Percentiles rank a stretch among this genome's conserved stretches.
Evolutionary conservation across 23 tunicate genomes (phyloP).

Genomic region (Botrylloides violaceus): DNA sequence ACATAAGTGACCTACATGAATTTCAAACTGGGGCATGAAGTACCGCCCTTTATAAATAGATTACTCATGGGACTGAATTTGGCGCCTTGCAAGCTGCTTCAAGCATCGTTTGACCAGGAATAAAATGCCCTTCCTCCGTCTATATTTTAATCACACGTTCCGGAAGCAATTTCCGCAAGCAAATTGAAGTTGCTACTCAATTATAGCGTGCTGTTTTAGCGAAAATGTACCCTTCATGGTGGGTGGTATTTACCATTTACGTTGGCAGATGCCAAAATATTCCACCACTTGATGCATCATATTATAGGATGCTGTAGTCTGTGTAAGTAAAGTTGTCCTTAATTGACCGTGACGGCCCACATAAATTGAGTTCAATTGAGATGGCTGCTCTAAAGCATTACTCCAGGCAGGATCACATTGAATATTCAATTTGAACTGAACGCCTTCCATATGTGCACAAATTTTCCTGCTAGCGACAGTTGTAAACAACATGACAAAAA

Average conservation of each 20-base stretch:
- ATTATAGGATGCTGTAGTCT: too few species aligned
- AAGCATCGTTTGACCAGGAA: too few species aligned
- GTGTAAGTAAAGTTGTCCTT: not conserved
- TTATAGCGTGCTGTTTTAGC: not conserved
- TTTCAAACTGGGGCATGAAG: too few species aligned
- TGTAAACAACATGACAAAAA: too few species aligned
- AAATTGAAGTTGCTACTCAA: not conserved
- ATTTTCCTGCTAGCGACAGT: not conserved
- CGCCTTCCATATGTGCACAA: not conserved
- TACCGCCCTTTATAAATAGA: too few species aligned
- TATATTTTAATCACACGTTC: too few species aligned
- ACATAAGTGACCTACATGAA: too few species aligned
- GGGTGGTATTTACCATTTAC: not conserved
- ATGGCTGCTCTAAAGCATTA: not conserved
- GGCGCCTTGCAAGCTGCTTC: too few species aligned
- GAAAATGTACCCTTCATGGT: not conserved
- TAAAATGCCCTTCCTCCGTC: too few species aligned
- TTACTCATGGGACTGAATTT: too few species aligned
- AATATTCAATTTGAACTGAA: not conserved
- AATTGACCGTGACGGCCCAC: constrained; percentile 3
- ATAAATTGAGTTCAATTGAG: not conserved
- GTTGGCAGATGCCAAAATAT: not conserved
- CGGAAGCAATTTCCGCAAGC: too few species aligned
- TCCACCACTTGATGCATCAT: not conserved
- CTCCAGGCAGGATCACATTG: not conserved